A percentile compares a stretch with the other conserved stretches of the same genome.
These are phyloP conservation scores for Willisornis vidua DNA, from an alignment of 2,113 vertebrate genomes.

Conservation along the genomic window DNA sequence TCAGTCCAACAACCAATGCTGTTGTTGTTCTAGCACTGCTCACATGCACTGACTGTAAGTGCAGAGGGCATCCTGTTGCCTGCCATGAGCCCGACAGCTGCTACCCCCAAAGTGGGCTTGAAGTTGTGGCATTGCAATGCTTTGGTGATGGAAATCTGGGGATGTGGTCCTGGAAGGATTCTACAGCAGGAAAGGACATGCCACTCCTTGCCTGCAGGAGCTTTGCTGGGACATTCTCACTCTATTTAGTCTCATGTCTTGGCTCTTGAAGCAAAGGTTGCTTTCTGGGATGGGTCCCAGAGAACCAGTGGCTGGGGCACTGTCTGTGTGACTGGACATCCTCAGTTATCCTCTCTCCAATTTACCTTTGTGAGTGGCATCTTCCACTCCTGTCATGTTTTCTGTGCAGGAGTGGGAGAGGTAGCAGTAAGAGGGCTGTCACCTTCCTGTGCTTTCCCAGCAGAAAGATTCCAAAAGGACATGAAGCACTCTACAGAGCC, in stretches of 20 bases:
- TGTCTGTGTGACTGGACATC: background rate
- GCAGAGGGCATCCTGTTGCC: background rate
- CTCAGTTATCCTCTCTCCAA: background rate
- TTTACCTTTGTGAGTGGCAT: background rate
- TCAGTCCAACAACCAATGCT: background rate
- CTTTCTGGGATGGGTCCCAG: background rate
- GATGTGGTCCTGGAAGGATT: accelerated
- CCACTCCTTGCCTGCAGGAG: background rate
- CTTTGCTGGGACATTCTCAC: background rate
- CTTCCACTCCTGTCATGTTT: background rate
- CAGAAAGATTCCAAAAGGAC: background rate
- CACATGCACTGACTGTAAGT: accelerated
- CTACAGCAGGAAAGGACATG: background rate
- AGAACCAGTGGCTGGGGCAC: background rate
- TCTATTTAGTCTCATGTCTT: background rate
- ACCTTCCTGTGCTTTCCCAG: background rate
- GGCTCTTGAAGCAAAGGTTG: background rate
- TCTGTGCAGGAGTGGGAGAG: background rate
- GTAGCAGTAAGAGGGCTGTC: background rate
- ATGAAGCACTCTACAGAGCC: background rate
- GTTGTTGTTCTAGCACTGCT: background rate
- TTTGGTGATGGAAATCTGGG: background rate
- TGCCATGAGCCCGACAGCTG: background rate
- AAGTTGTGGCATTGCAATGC: background rate
- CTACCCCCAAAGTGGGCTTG: accelerated